phyloP scores from a whole-genome alignment of 2,888 invertebrate species.

The Lobophora halterata region DNA sequence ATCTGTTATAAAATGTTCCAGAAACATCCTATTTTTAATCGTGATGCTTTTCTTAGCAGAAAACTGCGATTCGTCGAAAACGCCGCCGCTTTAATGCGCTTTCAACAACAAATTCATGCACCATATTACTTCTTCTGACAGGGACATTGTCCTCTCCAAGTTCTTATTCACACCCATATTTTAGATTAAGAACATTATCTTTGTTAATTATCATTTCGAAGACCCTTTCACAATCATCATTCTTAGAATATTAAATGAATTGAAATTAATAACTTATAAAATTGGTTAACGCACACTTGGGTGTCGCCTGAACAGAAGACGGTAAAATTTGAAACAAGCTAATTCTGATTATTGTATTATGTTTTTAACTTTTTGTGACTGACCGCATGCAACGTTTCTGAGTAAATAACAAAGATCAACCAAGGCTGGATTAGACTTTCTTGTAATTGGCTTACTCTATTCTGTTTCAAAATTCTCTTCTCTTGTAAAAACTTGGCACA shows the following conservation, averaged over 20 bases:
- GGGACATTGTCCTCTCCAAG: slow-evolving; percentile 35
- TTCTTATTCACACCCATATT: slow-evolving; percentile 39
- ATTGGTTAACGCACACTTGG: slow-evolving; percentile 74
- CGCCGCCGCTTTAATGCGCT: slow-evolving; percentile 20
- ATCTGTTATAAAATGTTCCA: no score
- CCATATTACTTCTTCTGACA: no score
- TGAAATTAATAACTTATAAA: slow-evolving; percentile 51
- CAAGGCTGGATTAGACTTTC: slow-evolving; percentile 61
- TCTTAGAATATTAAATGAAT: slow-evolving; percentile 27
- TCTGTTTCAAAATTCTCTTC: slow-evolving; percentile 64
- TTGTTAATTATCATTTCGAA: slow-evolving; percentile 4
- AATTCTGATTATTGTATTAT: slow-evolving; percentile 52
- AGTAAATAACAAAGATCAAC: slow-evolving; percentile 55
- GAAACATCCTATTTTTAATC: no score
- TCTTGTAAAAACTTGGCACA: slow-evolving; percentile 38
- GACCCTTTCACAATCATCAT: slow-evolving; percentile 23
- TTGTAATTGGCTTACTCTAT: slow-evolving; percentile 68
- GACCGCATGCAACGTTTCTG: slow-evolving; percentile 71
- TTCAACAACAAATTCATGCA: slow-evolving; percentile 18
- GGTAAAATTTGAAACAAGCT: slow-evolving; percentile 70
- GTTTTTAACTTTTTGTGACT: slow-evolving; percentile 72
- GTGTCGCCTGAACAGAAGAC: slow-evolving; percentile 77
- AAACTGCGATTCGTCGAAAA: neutral
- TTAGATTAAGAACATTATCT: neutral
- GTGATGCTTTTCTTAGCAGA: neutral